Evolutionary conservation across 2,888 invertebrate genomes (phyloP).

Genomic region (Drosophila monieri): DNA sequence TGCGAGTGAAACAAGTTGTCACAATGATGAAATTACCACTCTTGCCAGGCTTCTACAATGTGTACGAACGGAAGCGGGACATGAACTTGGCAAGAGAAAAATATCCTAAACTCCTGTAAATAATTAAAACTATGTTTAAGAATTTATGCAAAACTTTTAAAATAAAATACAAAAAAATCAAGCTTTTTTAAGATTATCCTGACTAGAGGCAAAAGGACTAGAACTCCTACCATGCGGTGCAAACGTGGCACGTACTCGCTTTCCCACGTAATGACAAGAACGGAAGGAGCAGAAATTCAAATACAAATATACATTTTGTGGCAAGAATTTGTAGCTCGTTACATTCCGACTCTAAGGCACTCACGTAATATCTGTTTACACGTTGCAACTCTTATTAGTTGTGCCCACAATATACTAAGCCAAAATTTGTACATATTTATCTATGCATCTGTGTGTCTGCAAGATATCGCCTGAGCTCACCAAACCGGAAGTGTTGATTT

Average conservation of each 20-base stretch:
- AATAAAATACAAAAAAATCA: neutral
- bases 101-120: neutral
- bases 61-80: neutral
- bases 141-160: neutral
- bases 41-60: neutral
- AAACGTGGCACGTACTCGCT: conserved; percentile 68
- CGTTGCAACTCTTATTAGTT: conserved; percentile 33
- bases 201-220: conserved; percentile 2
- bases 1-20: conserved; percentile 10
- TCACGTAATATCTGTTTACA: conserved; percentile 23
- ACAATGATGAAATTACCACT: neutral
- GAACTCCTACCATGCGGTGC: conserved; percentile 31
- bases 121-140: neutral
- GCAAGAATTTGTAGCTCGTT: conserved; percentile 74
- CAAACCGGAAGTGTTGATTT: conserved; percentile 74
- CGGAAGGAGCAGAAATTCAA: conserved; percentile 58
- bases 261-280: conserved; percentile 59
- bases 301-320: conserved; percentile 72
- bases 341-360: conserved; percentile 34
- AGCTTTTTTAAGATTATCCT: neutral
- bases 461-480: conserved; percentile 34
- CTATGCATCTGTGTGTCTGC: conserved; percentile 8
- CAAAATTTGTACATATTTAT: conserved; percentile 19
- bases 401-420: neutral
- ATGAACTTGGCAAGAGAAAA: neutral